These are phyloP conservation scores for Procavia capensis DNA, from an alignment of 2,113 vertebrate genomes.

Conservation along the genomic window DNA sequence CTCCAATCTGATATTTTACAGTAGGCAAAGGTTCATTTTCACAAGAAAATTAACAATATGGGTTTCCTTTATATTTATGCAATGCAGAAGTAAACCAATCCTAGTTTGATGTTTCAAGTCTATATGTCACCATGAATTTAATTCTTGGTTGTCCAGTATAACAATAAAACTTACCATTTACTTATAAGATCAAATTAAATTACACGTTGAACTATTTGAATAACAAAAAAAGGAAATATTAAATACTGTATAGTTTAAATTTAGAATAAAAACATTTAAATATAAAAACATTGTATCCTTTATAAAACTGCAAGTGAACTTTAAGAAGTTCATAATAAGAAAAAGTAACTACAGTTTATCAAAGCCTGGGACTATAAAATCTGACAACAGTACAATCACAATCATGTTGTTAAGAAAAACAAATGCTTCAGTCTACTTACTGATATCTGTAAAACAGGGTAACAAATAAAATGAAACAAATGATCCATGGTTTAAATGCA, in stretches of 20 bases:
- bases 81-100: neutral
- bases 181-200: constrained; percentile 27
- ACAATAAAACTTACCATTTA: constrained; percentile 3
- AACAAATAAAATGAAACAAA: neutral
- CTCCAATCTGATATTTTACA: neutral
- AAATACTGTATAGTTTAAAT: neutral
- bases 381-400: neutral
- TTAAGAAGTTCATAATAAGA: neutral
- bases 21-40: neutral
- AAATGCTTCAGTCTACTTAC: neutral
- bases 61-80: neutral
- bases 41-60: neutral
- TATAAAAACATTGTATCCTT: neutral
- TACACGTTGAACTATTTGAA: neutral
- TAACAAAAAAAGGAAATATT: neutral
- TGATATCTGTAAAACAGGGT: neutral
- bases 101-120: neutral
- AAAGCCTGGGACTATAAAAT: neutral
- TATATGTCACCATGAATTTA: neutral
- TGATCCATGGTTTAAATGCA: neutral
- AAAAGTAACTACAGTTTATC: neutral
- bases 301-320: neutral
- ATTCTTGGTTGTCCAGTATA: neutral
- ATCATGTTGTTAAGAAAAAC: neutral
- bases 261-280: neutral